Percentiles rank a stretch among this genome's conserved stretches.
phyloP scores from a whole-genome alignment of 2,888 invertebrate species.

The Sphecodes monilicornis region DNA sequence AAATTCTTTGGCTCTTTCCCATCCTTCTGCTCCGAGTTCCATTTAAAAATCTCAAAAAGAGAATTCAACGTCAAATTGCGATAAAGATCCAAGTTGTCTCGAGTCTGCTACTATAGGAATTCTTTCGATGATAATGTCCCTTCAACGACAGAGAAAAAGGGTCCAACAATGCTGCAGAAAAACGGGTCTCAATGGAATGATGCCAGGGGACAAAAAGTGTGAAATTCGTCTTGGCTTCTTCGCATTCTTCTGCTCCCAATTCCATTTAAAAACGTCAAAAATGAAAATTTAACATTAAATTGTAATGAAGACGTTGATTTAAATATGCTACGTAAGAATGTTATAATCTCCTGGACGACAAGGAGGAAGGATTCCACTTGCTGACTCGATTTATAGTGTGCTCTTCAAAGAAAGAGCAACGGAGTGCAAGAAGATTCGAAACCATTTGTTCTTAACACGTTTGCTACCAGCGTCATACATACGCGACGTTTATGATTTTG shows the following conservation, averaged over 20 bases:
- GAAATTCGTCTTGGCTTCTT: not conserved
- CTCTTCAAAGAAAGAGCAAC: no score
- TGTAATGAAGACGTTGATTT: no score
- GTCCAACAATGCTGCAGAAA: not conserved
- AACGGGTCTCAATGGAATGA: not conserved
- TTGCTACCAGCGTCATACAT: no score
- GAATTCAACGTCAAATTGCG: not conserved
- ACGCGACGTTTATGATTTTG: no score
- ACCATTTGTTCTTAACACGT: no score
- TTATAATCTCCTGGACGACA: no score
- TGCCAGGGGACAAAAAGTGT: not conserved
- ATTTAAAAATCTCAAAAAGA: not conserved
- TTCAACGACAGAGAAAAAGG: not conserved
- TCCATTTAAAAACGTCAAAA: not conserved
- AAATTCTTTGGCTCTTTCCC: not conserved
- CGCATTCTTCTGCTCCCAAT: not conserved
- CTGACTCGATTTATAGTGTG: no score
- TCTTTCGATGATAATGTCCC: not conserved
- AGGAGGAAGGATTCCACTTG: no score
- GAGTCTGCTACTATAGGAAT: not conserved
- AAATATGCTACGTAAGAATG: no score
- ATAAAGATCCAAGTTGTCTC: not conserved
- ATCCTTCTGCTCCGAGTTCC: not conserved
- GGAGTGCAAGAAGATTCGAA: no score
- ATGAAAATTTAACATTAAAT: not conserved